Percentiles rank a stretch among this genome's conserved stretches.
Conservation (phyloP, 1,140 invertebrate genomes). For the Pogonognathellus flavescens region DNA sequence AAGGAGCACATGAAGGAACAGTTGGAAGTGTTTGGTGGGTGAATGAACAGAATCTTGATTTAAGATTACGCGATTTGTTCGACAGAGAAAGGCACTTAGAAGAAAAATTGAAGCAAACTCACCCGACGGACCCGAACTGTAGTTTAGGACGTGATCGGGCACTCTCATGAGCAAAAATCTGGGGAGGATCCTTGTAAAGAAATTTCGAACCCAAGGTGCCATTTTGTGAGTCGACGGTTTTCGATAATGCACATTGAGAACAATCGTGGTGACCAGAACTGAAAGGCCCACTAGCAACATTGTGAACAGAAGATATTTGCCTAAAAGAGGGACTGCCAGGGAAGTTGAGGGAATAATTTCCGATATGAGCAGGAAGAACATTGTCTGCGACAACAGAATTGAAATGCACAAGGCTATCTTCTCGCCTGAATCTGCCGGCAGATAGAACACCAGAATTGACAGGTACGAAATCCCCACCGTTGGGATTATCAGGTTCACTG, state of each 20-base stretch:
- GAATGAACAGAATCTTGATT: conserved; percentile 36
- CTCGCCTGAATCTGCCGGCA: conserved; percentile 98
- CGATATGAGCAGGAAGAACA: conserved; percentile 98
- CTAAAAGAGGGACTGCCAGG: conserved; percentile 93
- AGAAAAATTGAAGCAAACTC: conserved; percentile 20
- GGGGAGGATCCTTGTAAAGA: conserved; percentile 89
- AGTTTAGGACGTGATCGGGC: conserved; percentile 66
- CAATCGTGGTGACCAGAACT: conserved; percentile 96
- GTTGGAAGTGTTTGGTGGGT: conserved; percentile 4
- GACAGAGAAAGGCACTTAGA: conserved; percentile 27
- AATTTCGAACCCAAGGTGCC: conserved; percentile 88
- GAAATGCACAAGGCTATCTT: conserved; percentile 99
- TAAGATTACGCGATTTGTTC: conserved; percentile 24
- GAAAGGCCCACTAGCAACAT: conserved; percentile 97
- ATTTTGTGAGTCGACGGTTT: conserved; percentile 98
- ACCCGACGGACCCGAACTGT: conserved; percentile 54
- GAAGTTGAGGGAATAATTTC: conserved; percentile 99
- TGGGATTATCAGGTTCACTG: conserved; percentile 94
- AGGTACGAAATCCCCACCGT: conserved; percentile 94
- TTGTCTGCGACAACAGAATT: conserved; percentile 97
- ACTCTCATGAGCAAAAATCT: conserved; percentile 86
- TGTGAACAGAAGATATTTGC: conserved; percentile 98
- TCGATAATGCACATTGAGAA: conserved; percentile 98
- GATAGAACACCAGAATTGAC: conserved; percentile 94
- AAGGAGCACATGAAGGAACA: too few relatives aligned